Percentiles rank a stretch among this genome's conserved stretches.
Evolutionary conservation across 2,797 vertebrate species (phyloP).

Genomic region (Clarias pachynema): DNA sequence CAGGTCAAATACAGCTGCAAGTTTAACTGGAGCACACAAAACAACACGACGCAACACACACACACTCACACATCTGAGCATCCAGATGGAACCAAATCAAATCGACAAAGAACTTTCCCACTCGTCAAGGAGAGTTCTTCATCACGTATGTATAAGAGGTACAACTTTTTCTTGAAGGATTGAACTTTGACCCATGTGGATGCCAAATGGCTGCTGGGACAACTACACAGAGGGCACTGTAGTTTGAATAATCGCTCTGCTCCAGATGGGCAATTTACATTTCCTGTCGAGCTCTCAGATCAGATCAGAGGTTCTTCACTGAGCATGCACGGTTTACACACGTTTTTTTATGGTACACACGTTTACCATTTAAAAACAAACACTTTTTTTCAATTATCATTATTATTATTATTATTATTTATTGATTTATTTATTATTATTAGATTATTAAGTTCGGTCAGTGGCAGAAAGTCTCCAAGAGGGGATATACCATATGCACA

Average conservation of each 20-base stretch:
- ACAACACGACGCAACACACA: constrained; percentile 49
- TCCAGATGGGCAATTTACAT: constrained; percentile 43
- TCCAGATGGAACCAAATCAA: constrained; percentile 30
- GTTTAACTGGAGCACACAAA: constrained; percentile 64
- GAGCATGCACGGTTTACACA: not conserved
- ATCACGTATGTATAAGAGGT: constrained; percentile 6
- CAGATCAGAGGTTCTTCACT: not conserved
- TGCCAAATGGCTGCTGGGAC: constrained; percentile 15
- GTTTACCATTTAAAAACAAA: not conserved
- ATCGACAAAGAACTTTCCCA: not conserved
- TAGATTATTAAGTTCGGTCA: too few relatives aligned
- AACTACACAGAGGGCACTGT: constrained; percentile 12
- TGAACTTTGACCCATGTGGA: constrained; percentile 12
- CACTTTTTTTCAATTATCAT: too few relatives aligned
- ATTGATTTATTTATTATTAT: too few relatives aligned
- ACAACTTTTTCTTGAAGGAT: not conserved
- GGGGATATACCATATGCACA: not conserved
- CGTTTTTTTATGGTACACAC: not conserved
- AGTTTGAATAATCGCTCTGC: constrained; percentile 4
- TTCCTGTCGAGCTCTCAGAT: constrained; percentile 12
- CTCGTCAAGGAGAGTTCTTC: not conserved
- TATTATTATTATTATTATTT: too few relatives aligned
- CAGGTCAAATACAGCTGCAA: constrained; percentile 65
- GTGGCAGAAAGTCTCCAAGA: too few relatives aligned
- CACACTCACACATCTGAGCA: constrained; percentile 39